Evolutionary conservation across 2,113 vertebrate genomes (phyloP), one percentile per base, ranked within the genome.

Genomic region (Camelus dromedarius): DNA sequence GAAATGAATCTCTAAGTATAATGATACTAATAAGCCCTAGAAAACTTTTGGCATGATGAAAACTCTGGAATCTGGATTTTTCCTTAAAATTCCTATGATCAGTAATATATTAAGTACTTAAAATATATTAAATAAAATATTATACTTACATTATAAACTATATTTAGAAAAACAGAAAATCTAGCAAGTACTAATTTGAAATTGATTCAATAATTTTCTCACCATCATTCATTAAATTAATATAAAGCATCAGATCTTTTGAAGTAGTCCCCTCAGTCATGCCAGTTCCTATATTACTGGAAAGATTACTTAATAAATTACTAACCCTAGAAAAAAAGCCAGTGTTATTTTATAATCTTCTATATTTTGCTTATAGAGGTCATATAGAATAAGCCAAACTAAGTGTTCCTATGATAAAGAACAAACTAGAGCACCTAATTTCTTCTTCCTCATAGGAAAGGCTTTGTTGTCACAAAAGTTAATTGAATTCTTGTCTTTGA

Each of bases 401-500:
- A 69, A 42, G 42, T 62, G 60, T 73, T 14, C 89, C 87, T 72
- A 87, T 95, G 96, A 95, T 88, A 96, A 91, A 93, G 92, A 89
- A 87, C 14, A 30, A 97, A 97, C 66, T 92, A 73, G 97, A 97
- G 32, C 96, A 82, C 83, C 89, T 93, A 84, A 97, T 96, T 98
- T 97, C 92, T 91, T 95, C 90, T 75, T 97, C 95, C 97, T 97
- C 91, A 52, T 75, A 95, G 95, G 72, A 97, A 94, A 94, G 56
- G 5, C 52, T 90, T 15, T 92, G 58, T 88, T 76, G 79, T 90
- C 82, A 96, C 54, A 81, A 81, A 91, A 92, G 70, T 97, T 97
- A 98, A 98, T 91, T 97, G 96, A 96, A 95, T 97, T 95, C 69
- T 62, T 97, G 89, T 87, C 89, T 95, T 86, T 88, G 80, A 88